Evolutionary conservation across 2,888 invertebrate species (phyloP), one percentile per base, ranked within the genome.

Genomic region (Caenorhabditis macrosperma): DNA sequence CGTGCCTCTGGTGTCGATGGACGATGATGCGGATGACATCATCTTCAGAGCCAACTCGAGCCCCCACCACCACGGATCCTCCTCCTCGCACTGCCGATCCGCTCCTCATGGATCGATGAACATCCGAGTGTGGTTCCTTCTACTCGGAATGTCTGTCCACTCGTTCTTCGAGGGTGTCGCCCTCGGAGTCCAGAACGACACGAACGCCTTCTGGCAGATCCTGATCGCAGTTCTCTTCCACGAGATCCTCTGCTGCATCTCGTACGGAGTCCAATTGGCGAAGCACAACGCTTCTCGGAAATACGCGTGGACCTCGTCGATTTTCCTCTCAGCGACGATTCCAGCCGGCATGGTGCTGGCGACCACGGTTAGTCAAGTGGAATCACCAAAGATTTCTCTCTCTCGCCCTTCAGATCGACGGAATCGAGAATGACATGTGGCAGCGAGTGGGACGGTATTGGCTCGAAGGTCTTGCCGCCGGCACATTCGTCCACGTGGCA

Each of bases 151-250:
- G 5, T 93, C 93, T 1, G 83, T 93, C 1, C 93, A 93, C 87
- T 93, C 93, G 0, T 84, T 93, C 3, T 93, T 93, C 89, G 93
- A 93, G 89, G 93, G 93, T 6, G 87, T 93, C 17, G 93, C 93
- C 2, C 91, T 93, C 60, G 93, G 93, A 1, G 90, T 93, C 1
- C 93, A 87, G 69, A 80, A 75, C 15, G 84, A 85, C 22, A 50
- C 52, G 12, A 60, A 64, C n/a, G 84, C 83, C 20, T 88, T 88
- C 63, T 67, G 84, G 60, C 85, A 86, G 54, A 81, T 88, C n/a
- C 68, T 88, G 26, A 66, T 88, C n/a, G 86, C 88, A 20, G 83
- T 88, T 3, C 82, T 88, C 81, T 82, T 88, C 22, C 88, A 88
- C 55, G 88, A 85, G 68, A 82, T 88, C 24, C 79, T 89, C 6